phyloP scores from a whole-genome alignment of 2,888 invertebrate genomes.

The Apamea anceps region DNA sequence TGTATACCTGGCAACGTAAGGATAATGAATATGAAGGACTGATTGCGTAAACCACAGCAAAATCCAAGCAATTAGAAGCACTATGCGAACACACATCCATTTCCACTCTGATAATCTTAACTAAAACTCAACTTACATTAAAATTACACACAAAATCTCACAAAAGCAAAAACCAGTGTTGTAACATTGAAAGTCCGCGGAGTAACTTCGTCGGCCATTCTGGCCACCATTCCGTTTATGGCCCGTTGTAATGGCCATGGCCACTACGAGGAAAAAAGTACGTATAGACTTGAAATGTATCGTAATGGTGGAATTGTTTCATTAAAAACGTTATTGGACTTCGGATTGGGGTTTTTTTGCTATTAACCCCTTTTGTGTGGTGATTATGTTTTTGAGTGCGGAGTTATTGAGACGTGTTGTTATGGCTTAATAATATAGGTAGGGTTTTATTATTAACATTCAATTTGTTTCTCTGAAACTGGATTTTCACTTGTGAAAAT shows the following conservation, averaged over 20 bases:
- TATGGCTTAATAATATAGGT: constrained; percentile 34
- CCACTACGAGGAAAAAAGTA: constrained; percentile 76
- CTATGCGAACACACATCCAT: neutral
- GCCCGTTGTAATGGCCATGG: constrained; percentile 76
- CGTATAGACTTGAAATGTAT: constrained; percentile 67
- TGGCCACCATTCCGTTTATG: constrained; percentile 81
- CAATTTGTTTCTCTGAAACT: neutral
- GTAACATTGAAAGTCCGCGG: constrained; percentile 78
- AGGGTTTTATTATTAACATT: constrained; percentile 13
- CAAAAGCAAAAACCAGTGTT: constrained; percentile 39
- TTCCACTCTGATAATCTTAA: neutral
- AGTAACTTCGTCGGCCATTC: constrained; percentile 78
- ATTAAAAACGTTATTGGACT: constrained; percentile 74
- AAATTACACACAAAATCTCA: constrained; percentile 39
- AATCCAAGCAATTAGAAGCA: neutral
- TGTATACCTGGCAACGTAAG: neutral
- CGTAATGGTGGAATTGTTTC: constrained; percentile 80
- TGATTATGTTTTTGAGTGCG: constrained; percentile 46
- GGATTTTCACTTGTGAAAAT: neutral
- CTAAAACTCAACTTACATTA: constrained; percentile 5
- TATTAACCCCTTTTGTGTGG: constrained; percentile 49
- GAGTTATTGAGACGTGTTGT: constrained; percentile 41
- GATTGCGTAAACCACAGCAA: neutral
- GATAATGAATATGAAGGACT: neutral
- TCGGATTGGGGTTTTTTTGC: constrained; percentile 50